Conservation (phyloP, 1,140 invertebrate species). For the Halyomorpha halys region DNA sequence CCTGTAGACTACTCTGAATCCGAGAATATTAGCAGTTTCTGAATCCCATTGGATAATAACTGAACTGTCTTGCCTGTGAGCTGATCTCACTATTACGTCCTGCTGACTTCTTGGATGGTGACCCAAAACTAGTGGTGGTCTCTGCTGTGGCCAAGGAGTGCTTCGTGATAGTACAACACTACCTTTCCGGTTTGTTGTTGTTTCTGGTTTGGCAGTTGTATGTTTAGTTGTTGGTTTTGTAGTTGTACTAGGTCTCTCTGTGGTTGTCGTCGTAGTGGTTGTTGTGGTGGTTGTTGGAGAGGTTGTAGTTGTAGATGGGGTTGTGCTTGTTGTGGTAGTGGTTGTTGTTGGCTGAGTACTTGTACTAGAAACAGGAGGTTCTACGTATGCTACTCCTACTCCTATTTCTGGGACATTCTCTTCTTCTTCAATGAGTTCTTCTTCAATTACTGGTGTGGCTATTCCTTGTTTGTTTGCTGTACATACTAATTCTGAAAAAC, state of each 20-base stretch:
- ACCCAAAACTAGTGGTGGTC: conserved; percentile 59
- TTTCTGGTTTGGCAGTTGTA: conserved; percentile 30
- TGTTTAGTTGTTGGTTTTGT: conserved; percentile 29
- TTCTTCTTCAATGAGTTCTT: conserved; percentile 37
- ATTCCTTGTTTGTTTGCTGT: conserved; percentile 40
- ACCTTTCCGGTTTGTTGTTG: conserved; percentile 33
- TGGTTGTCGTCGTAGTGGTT: conserved; percentile 31
- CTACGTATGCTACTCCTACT: conserved; percentile 32
- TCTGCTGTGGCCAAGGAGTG: conserved; percentile 29
- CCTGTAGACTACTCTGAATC: conserved; percentile 79
- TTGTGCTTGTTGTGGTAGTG: conserved; percentile 31
- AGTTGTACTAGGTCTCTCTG: conserved; percentile 32
- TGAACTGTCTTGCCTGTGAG: conserved; percentile 71
- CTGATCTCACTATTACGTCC: conserved; percentile 74
- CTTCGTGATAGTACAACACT: conserved; percentile 28
- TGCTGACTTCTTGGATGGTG: conserved; percentile 42
- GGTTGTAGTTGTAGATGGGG: conserved; percentile 27
- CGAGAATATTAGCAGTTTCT: conserved; percentile 68
- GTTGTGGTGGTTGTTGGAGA: conserved; percentile 33
- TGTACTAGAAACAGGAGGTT: conserved; percentile 29
- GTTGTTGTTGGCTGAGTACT: conserved; percentile 29
- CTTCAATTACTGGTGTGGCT: conserved; percentile 42
- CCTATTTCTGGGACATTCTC: conserved; percentile 32
- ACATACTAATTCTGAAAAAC: conserved; percentile 38
- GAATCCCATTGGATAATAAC: conserved; percentile 88